phyloP scores from a whole-genome alignment of 2,797 vertebrate species.

The Helarctos malayanus region DNA sequence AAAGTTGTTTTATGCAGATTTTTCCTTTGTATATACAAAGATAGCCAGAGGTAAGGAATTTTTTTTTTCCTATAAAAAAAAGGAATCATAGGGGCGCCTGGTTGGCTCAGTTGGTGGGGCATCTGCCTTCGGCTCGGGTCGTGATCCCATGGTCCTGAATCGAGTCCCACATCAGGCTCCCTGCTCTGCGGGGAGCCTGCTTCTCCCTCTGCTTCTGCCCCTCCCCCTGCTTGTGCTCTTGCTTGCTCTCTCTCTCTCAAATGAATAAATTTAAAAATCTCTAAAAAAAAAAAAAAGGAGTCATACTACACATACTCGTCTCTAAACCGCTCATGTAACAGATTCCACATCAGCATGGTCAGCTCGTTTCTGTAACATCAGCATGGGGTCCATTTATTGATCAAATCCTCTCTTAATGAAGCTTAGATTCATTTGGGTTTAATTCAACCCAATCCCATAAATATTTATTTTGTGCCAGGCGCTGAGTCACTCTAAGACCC shows the following conservation, averaged over 20 bases:
- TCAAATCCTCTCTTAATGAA: not conserved
- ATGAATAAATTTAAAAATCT: not conserved
- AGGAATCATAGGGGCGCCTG: not conserved
- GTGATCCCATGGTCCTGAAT: not conserved
- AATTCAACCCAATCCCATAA: not conserved
- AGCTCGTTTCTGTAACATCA: not conserved
- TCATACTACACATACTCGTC: not conserved
- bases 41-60: not conserved
- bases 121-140: not conserved
- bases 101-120: not conserved
- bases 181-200: not conserved
- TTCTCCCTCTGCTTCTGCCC: not conserved
- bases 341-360: not conserved
- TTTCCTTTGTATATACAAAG: not conserved
- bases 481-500: too few relatives aligned
- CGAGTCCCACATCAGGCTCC: accelerated
- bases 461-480: not conserved
- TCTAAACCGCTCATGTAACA: not conserved
- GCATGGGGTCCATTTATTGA: not conserved
- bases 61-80: not conserved
- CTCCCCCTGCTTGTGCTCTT: not conserved
- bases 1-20: not conserved
- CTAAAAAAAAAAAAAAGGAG: not conserved
- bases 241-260: not conserved
- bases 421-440: not conserved